Percentiles rank a stretch among this genome's conserved stretches.
Evolutionary conservation across 1,140 invertebrate genomes (phyloP).

Genomic region (Pemphigus obesinymphae): DNA sequence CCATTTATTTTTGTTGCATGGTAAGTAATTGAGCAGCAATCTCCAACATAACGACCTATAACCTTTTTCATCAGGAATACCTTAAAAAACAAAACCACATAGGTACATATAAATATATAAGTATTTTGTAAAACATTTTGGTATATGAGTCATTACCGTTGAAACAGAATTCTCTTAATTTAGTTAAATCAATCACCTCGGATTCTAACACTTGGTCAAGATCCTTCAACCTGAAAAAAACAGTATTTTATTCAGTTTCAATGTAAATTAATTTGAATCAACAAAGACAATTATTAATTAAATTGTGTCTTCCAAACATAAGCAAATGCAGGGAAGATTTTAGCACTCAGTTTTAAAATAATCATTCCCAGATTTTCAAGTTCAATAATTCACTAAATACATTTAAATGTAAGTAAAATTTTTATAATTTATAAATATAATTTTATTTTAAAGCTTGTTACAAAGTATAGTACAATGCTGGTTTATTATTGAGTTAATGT

Average conservation of each 20-base stretch:
- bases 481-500: no score
- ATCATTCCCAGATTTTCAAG: no score
- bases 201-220: slow-evolving; percentile 64
- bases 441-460: no score
- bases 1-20: slow-evolving; percentile 62
- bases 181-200: slow-evolving; percentile 63
- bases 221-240: slow-evolving; percentile 63
- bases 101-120: background rate
- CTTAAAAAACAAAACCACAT: slow-evolving; percentile 52
- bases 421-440: no score
- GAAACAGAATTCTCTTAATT: slow-evolving; percentile 66
- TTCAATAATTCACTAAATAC: no score
- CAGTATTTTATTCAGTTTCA: background rate
- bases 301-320: background rate
- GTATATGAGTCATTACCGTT: slow-evolving; percentile 58
- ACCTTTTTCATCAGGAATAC: slow-evolving; percentile 76
- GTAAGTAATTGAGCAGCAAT: slow-evolving; percentile 76
- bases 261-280: background rate
- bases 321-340: no score
- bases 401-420: no score
- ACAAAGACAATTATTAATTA: background rate
- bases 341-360: no score
- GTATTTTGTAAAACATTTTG: background rate
- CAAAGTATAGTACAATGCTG: no score
- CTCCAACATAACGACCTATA: slow-evolving; percentile 75